A percentile compares a stretch with the other conserved stretches of the same genome.
These are phyloP conservation scores for Polypedilum pembai DNA, from an alignment of 1,140 invertebrate genomes.

Conservation along the genomic window DNA sequence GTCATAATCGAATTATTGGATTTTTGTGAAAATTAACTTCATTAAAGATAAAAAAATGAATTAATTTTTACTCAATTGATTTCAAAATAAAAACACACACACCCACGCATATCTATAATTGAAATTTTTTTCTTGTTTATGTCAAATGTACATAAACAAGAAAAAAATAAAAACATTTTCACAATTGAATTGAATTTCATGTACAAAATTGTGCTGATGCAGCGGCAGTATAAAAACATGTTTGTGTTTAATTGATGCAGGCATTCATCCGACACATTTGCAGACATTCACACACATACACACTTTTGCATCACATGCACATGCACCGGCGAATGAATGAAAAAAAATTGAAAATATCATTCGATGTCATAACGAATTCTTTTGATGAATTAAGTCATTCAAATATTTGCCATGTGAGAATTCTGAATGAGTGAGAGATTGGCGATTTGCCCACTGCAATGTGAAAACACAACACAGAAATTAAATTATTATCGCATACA, in stretches of 20 bases:
- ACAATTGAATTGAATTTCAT: conserved; percentile 13
- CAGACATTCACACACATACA: no score
- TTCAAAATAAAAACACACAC: no score
- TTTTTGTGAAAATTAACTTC: neutral
- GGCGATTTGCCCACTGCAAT: neutral
- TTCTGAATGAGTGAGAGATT: neutral
- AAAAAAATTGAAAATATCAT: no score
- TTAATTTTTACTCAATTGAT: conserved; percentile 19
- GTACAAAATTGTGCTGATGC: conserved; percentile 5
- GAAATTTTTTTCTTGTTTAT: neutral
- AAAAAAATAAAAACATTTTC: neutral
- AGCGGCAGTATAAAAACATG: neutral
- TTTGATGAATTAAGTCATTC: conserved; percentile 13
- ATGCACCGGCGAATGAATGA: no score
- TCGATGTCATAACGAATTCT: neutral
- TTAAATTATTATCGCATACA: neutral
- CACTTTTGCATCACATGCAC: no score
- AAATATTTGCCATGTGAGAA: neutral
- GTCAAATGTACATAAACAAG: neutral
- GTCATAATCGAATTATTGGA: neutral
- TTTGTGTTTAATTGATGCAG: conserved; percentile 11
- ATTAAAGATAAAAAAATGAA: neutral
- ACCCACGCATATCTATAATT: neutral
- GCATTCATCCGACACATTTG: neutral
- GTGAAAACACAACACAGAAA: neutral